Base-by-base conservation (phyloP, 2,113 vertebrate species). In the Xiphophorus couchianus region DNA sequence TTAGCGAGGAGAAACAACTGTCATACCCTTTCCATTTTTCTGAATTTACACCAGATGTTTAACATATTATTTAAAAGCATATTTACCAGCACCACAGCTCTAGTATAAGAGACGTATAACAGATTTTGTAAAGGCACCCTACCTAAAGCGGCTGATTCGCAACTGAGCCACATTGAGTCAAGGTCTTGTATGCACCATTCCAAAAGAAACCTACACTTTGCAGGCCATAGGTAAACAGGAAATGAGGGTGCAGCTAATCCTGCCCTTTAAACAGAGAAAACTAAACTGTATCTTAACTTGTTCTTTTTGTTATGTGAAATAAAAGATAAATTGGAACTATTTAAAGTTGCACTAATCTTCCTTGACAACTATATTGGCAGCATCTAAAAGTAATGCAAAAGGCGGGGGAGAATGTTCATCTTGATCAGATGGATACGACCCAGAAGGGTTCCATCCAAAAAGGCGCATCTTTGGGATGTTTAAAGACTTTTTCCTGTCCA, bases 351-450 rank as follows among this genome's bases (percentile, higher is more conserved):
- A 19, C 27, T 7, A 28, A 28, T n/a, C 4, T 44, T 67, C 22
- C 19, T 67, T 28, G 66, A 51, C 2, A 69, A 7, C n/a, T 37
- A 4, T 1, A 61, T 0, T 17, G 71, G 39, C 4, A 73, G 5
- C 71, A 65, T 73, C 1, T 73, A 42, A 51, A 73, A 73, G 9
- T 14, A 11, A 51, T 51, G 51, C 14, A 69, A 42, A 11, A 69
- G 66, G 4, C 15, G 17, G 30, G 73, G 64, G 3, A 67, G 51
- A 28, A 75, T 61, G 48, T 75, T 25, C 33, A 75, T 75, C 42
- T 75, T 61, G 27, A 75, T 29, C 17, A 75, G 7, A n/a, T 68
- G 65, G 22, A 68, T 68, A n/a, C 6, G 54, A 9, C 73, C 54
- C 17, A 31, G 9, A 30, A 76, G 51, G 11, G 73, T 9, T 35